phyloP scores from a whole-genome alignment of 2,888 invertebrate genomes.

The Acleris sparsana region DNA sequence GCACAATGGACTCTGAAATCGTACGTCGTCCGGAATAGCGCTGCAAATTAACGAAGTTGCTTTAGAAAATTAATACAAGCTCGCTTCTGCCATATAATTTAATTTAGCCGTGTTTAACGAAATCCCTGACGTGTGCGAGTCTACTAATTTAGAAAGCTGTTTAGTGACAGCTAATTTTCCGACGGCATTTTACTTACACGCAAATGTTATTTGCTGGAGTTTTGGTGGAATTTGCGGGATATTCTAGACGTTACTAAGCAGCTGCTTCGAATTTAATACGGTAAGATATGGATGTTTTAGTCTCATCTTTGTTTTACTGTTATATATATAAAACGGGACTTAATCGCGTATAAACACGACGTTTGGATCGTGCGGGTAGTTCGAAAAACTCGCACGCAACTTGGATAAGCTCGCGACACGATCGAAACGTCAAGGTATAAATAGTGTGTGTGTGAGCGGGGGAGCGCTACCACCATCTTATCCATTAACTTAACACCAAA shows the following conservation, averaged over 20 bases:
- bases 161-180: constrained; percentile 43
- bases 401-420: no score
- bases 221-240: constrained; percentile 33
- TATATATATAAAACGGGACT: no score
- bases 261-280: no score
- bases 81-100: constrained; percentile 46
- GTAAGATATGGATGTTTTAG: no score
- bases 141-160: constrained; percentile 43
- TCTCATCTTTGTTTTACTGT: no score
- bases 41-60: constrained; percentile 45
- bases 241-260: constrained; percentile 18
- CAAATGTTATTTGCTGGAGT: constrained; percentile 26
- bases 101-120: constrained; percentile 45
- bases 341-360: no score
- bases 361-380: no score
- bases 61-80: constrained; percentile 50
- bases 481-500: no score
- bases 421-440: no score
- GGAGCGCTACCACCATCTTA: no score
- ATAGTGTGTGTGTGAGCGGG: no score
- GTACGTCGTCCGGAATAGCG: constrained; percentile 23
- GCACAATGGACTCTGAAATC: constrained; percentile 11
- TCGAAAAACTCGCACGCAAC: no score
- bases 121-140: constrained; percentile 41
- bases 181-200: constrained; percentile 34